Evolutionary conservation across 1,140 invertebrate genomes (phyloP).

Genomic region (Harlomillsia oculata): DNA sequence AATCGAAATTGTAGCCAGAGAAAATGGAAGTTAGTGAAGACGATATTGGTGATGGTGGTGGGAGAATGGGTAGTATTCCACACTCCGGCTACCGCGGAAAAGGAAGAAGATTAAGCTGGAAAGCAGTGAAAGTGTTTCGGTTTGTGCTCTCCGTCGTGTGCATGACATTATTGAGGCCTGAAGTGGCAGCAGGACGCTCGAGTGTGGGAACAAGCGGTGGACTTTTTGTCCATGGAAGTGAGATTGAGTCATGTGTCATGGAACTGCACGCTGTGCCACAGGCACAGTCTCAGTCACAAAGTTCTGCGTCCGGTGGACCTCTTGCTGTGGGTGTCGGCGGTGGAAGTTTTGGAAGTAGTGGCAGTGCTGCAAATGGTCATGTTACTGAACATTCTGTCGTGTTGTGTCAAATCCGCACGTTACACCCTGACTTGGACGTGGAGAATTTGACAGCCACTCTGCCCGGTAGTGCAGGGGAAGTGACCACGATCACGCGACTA

Average conservation of each 20-base stretch:
- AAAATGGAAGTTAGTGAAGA: too few species aligned
- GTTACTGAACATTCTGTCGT: conserved; percentile 17
- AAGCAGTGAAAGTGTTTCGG: conserved; percentile 19
- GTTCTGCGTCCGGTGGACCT: background rate
- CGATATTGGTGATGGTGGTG: too few species aligned
- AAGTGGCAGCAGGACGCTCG: background rate
- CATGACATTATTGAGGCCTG: conserved; percentile 16
- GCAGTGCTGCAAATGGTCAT: background rate
- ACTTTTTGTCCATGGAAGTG: conserved; percentile 12
- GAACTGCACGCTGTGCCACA: conserved; percentile 13
- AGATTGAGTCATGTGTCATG: conserved; percentile 25
- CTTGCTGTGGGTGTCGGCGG: conserved; percentile 7
- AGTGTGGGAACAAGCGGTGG: background rate
- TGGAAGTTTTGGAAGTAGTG: background rate
- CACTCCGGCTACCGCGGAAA: too few species aligned
- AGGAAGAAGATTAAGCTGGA: too few species aligned
- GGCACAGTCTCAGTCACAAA: background rate
- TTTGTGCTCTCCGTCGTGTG: conserved; percentile 3
- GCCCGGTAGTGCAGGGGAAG: background rate
- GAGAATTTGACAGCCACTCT: conserved; percentile 26
- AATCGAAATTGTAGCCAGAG: too few species aligned
- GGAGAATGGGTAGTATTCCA: too few species aligned
- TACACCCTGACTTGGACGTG: conserved; percentile 30
- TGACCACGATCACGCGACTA: conserved; percentile 42
- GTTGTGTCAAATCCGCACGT: conserved; percentile 31